Evolutionary conservation across 1,140 invertebrate genomes (phyloP).

Genomic region (Drusus annulatus): DNA sequence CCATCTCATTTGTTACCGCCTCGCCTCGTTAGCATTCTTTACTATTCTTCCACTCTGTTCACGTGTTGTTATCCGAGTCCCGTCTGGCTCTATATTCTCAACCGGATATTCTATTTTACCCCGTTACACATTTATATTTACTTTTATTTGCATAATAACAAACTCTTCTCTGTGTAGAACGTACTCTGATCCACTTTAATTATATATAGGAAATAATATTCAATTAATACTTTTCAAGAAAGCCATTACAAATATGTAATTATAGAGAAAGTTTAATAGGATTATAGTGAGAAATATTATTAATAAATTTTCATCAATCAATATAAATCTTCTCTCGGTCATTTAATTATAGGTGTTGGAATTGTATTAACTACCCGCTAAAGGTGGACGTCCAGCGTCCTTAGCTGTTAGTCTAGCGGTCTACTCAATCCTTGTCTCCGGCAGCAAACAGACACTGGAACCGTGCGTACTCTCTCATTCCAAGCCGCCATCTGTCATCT

Average conservation of each 20-base stretch:
- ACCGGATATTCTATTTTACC: no score
- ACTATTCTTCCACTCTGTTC: no score
- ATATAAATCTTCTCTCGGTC: conserved; percentile 43
- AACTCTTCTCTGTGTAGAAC: conserved; percentile 17
- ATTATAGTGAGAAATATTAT: conserved; percentile 48
- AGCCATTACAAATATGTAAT: conserved; percentile 44
- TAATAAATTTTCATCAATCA: conserved; percentile 49
- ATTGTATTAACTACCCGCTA: conserved; percentile 33
- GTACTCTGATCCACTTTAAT: conserved; percentile 38
- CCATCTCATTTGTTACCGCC: no score
- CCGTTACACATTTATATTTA: conserved; percentile 5
- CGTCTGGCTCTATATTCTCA: no score
- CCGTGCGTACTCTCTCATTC: not conserved
- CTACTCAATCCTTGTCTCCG: not conserved
- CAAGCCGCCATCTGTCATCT: not conserved
- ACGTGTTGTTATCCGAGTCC: no score
- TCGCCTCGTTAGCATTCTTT: no score
- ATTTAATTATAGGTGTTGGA: conserved; percentile 48
- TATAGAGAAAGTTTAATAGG: conserved; percentile 49
- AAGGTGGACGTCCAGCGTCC: not conserved
- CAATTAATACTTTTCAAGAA: conserved; percentile 41
- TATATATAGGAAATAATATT: conserved; percentile 34
- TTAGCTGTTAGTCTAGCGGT: conserved; percentile 35
- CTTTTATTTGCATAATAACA: conserved; percentile 3
- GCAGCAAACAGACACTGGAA: not conserved